phyloP scores from a whole-genome alignment of 2,888 invertebrate species.

The Melinopterus prodromus region DNA sequence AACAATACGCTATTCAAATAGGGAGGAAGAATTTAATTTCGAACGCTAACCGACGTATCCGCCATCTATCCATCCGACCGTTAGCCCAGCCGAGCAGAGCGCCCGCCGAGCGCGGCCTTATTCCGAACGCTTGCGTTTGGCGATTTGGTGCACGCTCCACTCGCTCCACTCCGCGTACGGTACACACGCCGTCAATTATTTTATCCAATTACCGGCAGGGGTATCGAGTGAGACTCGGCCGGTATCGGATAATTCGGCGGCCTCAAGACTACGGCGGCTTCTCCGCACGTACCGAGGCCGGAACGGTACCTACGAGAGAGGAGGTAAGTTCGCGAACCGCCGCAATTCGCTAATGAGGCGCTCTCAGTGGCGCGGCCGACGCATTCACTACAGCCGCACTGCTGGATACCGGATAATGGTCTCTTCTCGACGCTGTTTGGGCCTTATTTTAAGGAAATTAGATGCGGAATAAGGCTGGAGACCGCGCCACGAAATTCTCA shows the following conservation, averaged over 20 bases:
- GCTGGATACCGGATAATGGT: not conserved
- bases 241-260: constrained; percentile 51
- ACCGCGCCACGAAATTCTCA: not conserved
- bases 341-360: constrained; percentile 42
- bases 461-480: not conserved
- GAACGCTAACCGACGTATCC: constrained; percentile 35
- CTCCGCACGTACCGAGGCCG: constrained; percentile 9
- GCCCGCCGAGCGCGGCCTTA: constrained; percentile 34
- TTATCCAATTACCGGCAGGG: constrained; percentile 55
- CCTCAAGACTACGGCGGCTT: constrained; percentile 44
- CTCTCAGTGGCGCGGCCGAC: not conserved
- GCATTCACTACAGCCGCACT: not conserved
- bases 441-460: not conserved
- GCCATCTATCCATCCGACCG: constrained; percentile 16
- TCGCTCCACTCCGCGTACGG: constrained; percentile 46
- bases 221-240: constrained; percentile 51
- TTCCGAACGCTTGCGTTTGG: constrained; percentile 40
- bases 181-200: constrained; percentile 50
- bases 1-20: constrained; percentile 54
- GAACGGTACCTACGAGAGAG: not conserved
- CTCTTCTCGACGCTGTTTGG: not conserved
- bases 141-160: constrained; percentile 48
- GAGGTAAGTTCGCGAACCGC: not conserved
- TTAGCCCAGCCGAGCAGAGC: constrained; percentile 15
- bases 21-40: constrained; percentile 55